phyloP scores from a whole-genome alignment of 2,888 invertebrate genomes.

The Chorisops tibialis region DNA sequence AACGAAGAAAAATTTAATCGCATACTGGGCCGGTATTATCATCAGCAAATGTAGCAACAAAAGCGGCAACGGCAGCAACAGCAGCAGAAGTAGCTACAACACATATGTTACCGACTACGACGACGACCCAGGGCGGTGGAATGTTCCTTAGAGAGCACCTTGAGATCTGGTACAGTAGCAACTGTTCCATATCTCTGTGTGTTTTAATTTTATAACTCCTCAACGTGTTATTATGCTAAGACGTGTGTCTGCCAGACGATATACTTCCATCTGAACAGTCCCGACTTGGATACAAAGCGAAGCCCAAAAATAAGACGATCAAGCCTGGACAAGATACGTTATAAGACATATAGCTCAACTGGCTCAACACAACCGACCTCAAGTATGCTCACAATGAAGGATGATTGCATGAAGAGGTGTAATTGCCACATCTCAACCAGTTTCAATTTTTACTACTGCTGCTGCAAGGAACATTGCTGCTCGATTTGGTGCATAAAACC shows the following conservation, averaged over 20 bases:
- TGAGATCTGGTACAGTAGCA: constrained; percentile 35
- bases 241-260: constrained; percentile 41
- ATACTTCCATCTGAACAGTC: constrained; percentile 32
- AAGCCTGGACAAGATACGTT: too few species aligned
- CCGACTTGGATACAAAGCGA: neutral
- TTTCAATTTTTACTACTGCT: constrained; percentile 31
- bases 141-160: neutral
- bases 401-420: constrained; percentile 23
- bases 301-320: too few species aligned
- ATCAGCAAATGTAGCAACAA: constrained; percentile 6
- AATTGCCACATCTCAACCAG: constrained; percentile 33
- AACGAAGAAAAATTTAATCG: constrained; percentile 32
- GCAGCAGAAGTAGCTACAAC: constrained; percentile 10
- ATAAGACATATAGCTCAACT: too few species aligned
- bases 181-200: constrained; percentile 37
- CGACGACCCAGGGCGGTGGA: constrained; percentile 2
- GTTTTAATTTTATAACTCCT: constrained; percentile 40
- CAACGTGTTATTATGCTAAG: constrained; percentile 40
- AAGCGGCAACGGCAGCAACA: constrained; percentile 12
- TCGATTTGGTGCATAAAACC: constrained; percentile 19
- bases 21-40: constrained; percentile 19
- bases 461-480: constrained; percentile 6
- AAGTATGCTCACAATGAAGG: constrained; percentile 14
- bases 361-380: too few species aligned
- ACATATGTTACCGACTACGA: constrained; percentile 23